phyloP scores from a whole-genome alignment of 2,888 invertebrate genomes.

The Brachynemurus nebulosus region DNA sequence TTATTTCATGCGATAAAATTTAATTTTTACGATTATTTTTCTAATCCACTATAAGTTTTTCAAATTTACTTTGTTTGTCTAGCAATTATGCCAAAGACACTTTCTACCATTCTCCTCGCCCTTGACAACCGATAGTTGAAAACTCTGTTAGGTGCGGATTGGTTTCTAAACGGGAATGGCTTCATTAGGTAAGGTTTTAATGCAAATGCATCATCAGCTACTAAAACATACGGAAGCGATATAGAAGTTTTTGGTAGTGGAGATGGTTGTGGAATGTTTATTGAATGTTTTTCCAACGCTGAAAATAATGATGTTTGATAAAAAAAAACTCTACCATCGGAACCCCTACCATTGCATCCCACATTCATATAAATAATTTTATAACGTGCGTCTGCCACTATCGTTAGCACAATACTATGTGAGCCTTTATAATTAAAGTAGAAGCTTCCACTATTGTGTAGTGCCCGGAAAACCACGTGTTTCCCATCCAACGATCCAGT shows the following conservation, averaged over 20 bases:
- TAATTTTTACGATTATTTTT: too few species aligned
- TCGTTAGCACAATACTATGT: conserved; percentile 21
- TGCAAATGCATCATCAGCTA: conserved; percentile 1
- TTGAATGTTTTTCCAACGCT: too few species aligned
- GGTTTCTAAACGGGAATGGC: conserved; percentile 11
- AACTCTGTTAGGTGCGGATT: conserved; percentile 11
- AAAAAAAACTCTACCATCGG: conserved; percentile 21
- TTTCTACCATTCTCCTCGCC: conserved; percentile 19
- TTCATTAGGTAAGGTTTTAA: neutral
- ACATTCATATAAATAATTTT: conserved; percentile 20
- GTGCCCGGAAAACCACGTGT: conserved; percentile 18
- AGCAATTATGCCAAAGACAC: conserved; percentile 20
- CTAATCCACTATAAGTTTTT: too few species aligned
- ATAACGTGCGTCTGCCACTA: conserved; percentile 20
- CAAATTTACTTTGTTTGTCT: too few species aligned
- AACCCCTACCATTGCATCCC: conserved; percentile 20
- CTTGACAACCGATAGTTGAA: conserved; percentile 10
- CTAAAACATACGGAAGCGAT: conserved; percentile 15
- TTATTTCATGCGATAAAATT: too few species aligned
- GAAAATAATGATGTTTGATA: conserved; percentile 16
- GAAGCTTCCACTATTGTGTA: conserved; percentile 17
- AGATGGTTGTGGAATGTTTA: conserved; percentile 18
- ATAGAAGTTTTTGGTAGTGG: conserved; percentile 16
- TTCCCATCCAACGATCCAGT: conserved; percentile 16
- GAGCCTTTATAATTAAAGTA: conserved; percentile 21